Base-by-base conservation (phyloP, 2,797 vertebrate genomes). In the Heteromormyrus szaboi region DNA sequence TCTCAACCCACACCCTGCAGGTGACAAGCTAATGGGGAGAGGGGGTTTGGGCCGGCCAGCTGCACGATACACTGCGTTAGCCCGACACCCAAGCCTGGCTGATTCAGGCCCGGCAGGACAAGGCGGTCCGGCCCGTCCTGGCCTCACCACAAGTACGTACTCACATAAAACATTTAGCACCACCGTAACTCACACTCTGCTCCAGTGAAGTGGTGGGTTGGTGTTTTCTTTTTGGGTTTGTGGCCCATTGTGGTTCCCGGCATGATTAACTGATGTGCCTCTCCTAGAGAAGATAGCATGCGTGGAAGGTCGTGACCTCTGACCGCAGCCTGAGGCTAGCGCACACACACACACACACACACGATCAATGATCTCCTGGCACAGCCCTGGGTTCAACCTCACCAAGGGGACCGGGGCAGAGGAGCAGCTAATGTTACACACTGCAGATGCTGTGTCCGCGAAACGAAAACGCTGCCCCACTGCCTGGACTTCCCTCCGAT, bases 71-170 rank as follows among this genome's bases (percentile, higher is more conserved):
- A 7, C 44, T 33, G 48, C 14, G 65, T 76, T 65, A 88, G 29
- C 8, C 76, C 19, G 54, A 88, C 79, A 88, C 88, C 79, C 11
- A 54, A 88, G 37, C 11, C 79, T n/a, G 33, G 54, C 51, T 53
- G 50, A 50, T 14, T 33, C 54, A 44, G 54, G 85, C 14, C 12
- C 1, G 2, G 2, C 33, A 46, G 37, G 86, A 44, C 53, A 62
- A 11, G 17, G 53, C 33, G n/a, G 44, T 12, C 17, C 0, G 19
- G 81, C 79, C 17, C 41, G 7, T 48, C 9, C 44, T 25, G 8
- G n/a, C 22, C 46, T 51, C 44, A 12, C 11, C 81, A 12, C 81
- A n/a, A 4, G 8, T 25, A 22, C 7, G 7, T 50, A 84, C 46
- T 22, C 48, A 37, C n/a, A 72, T 87, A 46, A 72, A 65, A 87